phyloP scores from a whole-genome alignment of 2,113 vertebrate species.

The Rousettus leschenaultii region DNA sequence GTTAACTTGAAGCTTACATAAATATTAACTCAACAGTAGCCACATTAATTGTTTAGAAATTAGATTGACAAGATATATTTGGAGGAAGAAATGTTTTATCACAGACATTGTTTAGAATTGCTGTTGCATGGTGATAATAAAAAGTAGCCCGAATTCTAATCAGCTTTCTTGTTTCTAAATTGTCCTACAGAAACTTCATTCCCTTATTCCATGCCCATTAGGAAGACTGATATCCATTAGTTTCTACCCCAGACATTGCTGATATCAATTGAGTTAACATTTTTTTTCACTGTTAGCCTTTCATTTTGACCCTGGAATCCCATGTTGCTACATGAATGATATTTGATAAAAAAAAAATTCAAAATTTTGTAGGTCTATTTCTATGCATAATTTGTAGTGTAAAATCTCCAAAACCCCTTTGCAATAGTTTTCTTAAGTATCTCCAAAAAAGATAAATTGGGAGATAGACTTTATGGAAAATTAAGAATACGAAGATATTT shows the following conservation, averaged over 20 bases:
- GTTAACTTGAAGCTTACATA: neutral
- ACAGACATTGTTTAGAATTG: neutral
- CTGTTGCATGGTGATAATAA: neutral
- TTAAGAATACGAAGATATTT: neutral
- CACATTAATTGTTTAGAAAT: neutral
- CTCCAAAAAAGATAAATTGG: neutral
- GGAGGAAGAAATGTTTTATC: neutral
- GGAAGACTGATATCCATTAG: neutral
- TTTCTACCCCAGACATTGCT: neutral
- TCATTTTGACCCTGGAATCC: neutral
- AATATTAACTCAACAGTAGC: neutral
- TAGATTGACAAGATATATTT: neutral
- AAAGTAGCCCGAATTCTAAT: neutral
- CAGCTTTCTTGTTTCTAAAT: neutral
- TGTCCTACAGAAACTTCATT: neutral
- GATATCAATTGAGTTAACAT: neutral
- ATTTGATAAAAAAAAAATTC: conserved; percentile 1
- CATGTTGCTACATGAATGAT: neutral
- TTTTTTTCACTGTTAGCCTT: neutral
- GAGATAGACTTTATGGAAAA: neutral
- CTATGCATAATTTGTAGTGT: neutral
- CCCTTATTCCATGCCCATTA: neutral
- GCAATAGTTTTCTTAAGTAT: neutral
- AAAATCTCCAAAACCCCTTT: neutral
- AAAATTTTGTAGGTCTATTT: neutral